Conservation (phyloP, 1,140 invertebrate species). For the Andrena cerasifolii region DNA sequence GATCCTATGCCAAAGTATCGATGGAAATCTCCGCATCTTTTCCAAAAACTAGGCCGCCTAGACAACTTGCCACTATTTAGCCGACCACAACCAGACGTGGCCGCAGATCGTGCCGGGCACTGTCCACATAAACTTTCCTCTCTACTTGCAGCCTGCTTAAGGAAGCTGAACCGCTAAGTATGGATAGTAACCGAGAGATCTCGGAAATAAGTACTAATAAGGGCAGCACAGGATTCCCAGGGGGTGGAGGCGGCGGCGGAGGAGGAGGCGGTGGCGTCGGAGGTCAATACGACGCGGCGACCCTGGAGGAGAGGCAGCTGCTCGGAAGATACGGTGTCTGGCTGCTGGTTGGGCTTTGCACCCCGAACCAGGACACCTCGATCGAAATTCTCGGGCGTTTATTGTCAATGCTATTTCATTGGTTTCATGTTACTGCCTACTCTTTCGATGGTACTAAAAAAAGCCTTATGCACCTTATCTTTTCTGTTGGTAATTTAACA, state of each 20-base stretch:
- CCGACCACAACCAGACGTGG: conserved; percentile 37
- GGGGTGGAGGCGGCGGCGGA: conserved; percentile 40
- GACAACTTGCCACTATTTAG: neutral
- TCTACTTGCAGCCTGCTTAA: conserved; percentile 86
- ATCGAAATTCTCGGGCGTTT: conserved; percentile 94
- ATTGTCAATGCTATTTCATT: conserved; percentile 98
- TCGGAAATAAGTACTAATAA: conserved; percentile 78
- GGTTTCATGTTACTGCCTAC: conserved; percentile 99
- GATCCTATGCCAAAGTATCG: neutral
- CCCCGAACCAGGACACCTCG: conserved; percentile 92
- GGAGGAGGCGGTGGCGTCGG: conserved; percentile 53
- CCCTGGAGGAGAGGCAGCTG: conserved; percentile 91
- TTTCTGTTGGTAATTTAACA: conserved; percentile 82
- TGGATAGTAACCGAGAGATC: conserved; percentile 83
- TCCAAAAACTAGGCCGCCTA: neutral
- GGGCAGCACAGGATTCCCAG: conserved; percentile 72
- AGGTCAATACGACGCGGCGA: conserved; percentile 78
- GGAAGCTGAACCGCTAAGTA: conserved; percentile 89
- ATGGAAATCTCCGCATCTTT: no score
- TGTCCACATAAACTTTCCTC: conserved; percentile 12
- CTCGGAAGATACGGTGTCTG: conserved; percentile 98
- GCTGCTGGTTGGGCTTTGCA: conserved; percentile 96
- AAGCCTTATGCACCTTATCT: conserved; percentile 82
- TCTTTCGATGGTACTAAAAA: conserved; percentile 93
- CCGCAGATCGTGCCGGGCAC: conserved; percentile 21